Evolutionary conservation across 1,140 invertebrate species (phyloP), one percentile per base, ranked within the genome.

Genomic region (Zophobas morio): DNA sequence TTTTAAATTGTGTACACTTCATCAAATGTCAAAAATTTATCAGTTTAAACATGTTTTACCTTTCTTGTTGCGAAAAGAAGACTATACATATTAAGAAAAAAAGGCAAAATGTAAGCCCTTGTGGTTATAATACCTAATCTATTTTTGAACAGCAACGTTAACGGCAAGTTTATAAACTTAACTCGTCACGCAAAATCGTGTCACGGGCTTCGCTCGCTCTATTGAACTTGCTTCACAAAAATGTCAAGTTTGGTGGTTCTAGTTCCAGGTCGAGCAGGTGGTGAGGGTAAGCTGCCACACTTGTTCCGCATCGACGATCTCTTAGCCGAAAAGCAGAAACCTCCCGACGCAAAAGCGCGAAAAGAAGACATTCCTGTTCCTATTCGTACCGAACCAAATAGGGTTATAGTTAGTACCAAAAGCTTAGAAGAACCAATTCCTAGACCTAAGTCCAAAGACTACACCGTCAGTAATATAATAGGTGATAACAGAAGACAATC

Each of bases 221-320:
- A 20, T 20, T 20, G 20, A 20, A 20, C 20, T 20, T 20, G 20
- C 20, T 20, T 20, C 20, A 20, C 20, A 20, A 20, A 20, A 20
- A 20, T 20, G 20, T 20, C 20, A 20, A 46, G 3, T 3, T 46
- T 46, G 42, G 42, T 8, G 42, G 42, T 46, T 3, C 3, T 46
- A 46, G 20, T 51, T 51, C n/a, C 49, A 51, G 49, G 20, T 51
- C 6, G 20, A 4, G 20, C 6, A 20, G n/a, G 6, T 2, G 6
- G 6, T 5, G 49, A 51, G n/a, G n/a, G 4, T 4, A 51, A 51
- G 49, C 37, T 66, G 37, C 60, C 60, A 1, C 60, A 66, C 2
- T 32, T 66, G 37, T 66, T 66, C 35, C 35, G 40, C 2, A 66
- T 66, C n/a, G 33, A 66, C n/a, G 60, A 66, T 40, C 39, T 66